Percentiles rank a stretch among this genome's conserved stretches.
These are phyloP conservation scores for Melinopterus prodromus DNA, from an alignment of 2,888 invertebrate genomes.

Conservation along the genomic window DNA sequence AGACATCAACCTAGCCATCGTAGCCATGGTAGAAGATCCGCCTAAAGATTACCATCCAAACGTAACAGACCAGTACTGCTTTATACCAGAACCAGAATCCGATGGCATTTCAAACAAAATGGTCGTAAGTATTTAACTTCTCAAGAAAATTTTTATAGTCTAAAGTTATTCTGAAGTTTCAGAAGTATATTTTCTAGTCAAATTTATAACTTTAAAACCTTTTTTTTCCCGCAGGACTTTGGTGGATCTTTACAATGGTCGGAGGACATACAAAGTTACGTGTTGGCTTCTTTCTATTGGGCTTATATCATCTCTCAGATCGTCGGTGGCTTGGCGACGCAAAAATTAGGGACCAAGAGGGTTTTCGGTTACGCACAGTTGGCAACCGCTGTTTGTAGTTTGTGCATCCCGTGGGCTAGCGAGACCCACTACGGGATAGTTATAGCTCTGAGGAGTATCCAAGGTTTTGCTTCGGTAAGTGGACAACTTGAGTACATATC, in stretches of 20 bases:
- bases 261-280: conserved; percentile 69
- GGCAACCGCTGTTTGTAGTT: conserved; percentile 72
- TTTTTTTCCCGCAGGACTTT: conserved; percentile 53
- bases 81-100: conserved; percentile 12
- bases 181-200: background rate
- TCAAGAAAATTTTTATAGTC: background rate
- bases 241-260: conserved; percentile 73
- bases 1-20: conserved; percentile 76
- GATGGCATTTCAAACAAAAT: conserved; percentile 22
- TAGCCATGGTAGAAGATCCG: conserved; percentile 68
- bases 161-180: background rate
- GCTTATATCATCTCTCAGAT: conserved; percentile 76
- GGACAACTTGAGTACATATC: background rate
- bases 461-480: conserved; percentile 74
- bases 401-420: conserved; percentile 71
- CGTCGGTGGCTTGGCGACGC: conserved; percentile 74
- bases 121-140: conserved; percentile 21
- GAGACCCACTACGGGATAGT: conserved; percentile 69
- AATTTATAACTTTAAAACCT: background rate
- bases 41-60: conserved; percentile 46
- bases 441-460: conserved; percentile 70
- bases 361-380: conserved; percentile 76
- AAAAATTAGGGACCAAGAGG: conserved; percentile 74
- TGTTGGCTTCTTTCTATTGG: conserved; percentile 77
- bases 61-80: conserved; percentile 43